phyloP scores from a whole-genome alignment of 2,797 vertebrate species.

The Macroramphosus scolopax region DNA sequence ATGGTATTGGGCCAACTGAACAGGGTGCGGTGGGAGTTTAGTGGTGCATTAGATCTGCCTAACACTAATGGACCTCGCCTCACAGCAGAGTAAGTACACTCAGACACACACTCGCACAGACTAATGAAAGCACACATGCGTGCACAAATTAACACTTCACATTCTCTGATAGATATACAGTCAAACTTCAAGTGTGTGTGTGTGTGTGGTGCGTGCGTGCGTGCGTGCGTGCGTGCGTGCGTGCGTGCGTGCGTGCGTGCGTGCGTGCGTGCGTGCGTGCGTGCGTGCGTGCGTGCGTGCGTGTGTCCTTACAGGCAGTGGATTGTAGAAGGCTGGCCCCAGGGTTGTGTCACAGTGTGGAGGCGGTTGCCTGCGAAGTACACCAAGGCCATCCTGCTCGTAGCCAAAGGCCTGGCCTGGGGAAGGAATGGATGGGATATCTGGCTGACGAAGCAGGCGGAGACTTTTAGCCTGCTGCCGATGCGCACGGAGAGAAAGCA shows the following conservation, averaged over 20 bases:
- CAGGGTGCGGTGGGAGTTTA: conserved; percentile 60
- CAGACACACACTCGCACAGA: conserved; percentile 49
- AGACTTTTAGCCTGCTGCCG: conserved; percentile 60
- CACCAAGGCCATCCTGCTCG: conserved; percentile 71
- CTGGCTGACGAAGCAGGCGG: conserved; percentile 49
- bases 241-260: conserved; percentile 56
- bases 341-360: conserved; percentile 74
- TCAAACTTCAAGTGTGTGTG: conserved; percentile 15
- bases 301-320: conserved; percentile 66
- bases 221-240: conserved; percentile 18
- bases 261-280: conserved; percentile 18
- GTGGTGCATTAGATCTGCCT: conserved; percentile 78
- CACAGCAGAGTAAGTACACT: conserved; percentile 57
- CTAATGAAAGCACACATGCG: conserved; percentile 45
- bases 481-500: conserved; percentile 9
- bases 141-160: conserved; percentile 44
- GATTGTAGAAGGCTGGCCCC: conserved; percentile 81
- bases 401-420: conserved; percentile 78
- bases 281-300: conserved; percentile 12
- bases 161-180: conserved; percentile 39
- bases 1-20: conserved; percentile 82
- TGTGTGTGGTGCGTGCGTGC: conserved; percentile 48
- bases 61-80: conserved; percentile 80
- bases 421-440: conserved; percentile 79
- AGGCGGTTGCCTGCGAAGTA: conserved; percentile 67